Conservation (phyloP, 1,140 invertebrate species). For the Aphelenchoides fujianensis region DNA sequence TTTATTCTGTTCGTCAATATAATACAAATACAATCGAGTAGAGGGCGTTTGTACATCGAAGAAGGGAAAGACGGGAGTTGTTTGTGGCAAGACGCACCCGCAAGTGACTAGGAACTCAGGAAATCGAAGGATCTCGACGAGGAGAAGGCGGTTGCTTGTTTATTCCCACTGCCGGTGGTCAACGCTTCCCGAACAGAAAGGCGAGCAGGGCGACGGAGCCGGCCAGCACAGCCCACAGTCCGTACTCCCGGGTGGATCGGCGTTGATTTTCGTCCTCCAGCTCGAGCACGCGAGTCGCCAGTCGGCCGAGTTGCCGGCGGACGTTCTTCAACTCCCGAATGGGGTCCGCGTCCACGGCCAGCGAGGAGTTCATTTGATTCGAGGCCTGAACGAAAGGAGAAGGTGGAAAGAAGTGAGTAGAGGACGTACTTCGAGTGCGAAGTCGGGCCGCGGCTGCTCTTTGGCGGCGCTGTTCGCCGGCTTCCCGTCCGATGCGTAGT, state of each 20-base stretch:
- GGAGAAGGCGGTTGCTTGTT: background rate
- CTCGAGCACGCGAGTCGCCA: conserved; percentile 42
- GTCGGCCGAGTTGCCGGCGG: conserved; percentile 42
- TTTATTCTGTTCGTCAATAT: too few species aligned
- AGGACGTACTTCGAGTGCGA: too few species aligned
- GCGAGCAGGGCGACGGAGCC: conserved; percentile 1
- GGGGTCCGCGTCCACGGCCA: conserved; percentile 48
- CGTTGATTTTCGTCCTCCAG: conserved; percentile 45
- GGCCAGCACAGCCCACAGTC: conserved; percentile 26
- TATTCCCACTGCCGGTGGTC: too few species aligned
- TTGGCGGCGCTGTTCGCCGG: too few species aligned
- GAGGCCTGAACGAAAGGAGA: conserved; percentile 8
- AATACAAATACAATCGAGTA: background rate
- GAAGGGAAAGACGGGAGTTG: background rate
- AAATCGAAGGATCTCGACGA: background rate
- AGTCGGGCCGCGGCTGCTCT: too few species aligned
- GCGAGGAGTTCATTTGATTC: conserved; percentile 13
- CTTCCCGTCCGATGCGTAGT: conserved; percentile 6
- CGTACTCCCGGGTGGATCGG: conserved; percentile 26
- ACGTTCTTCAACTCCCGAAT: conserved; percentile 46
- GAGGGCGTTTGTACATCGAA: background rate
- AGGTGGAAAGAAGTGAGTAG: background rate
- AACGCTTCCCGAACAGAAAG: conserved; percentile 12
- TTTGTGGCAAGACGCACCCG: conserved; percentile 1
- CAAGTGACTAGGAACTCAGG: background rate